Evolutionary conservation across 2,113 vertebrate genomes (phyloP).

Genomic region (Carassius auratus): DNA sequence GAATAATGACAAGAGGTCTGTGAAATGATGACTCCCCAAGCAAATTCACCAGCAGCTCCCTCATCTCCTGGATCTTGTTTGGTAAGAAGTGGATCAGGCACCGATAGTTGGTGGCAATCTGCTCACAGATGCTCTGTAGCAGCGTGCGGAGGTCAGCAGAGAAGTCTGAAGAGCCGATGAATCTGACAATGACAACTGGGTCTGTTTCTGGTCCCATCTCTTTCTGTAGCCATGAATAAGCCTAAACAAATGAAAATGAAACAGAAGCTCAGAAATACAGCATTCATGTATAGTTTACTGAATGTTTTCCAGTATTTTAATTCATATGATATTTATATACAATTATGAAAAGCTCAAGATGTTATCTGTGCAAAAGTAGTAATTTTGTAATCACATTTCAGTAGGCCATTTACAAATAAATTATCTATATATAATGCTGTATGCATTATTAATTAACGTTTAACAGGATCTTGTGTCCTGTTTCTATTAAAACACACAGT

Average conservation of each 20-base stretch:
- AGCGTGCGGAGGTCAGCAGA: conserved; percentile 88
- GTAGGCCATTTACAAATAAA: background rate
- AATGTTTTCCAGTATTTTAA: background rate
- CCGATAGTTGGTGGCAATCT: conserved; percentile 92
- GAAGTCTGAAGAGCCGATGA: conserved; percentile 89
- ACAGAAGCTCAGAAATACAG: conserved; percentile 25
- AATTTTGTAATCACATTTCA: background rate
- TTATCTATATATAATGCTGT: background rate
- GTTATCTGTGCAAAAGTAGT: background rate
- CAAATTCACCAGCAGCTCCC: conserved; percentile 91
- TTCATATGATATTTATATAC: background rate
- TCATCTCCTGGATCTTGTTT: conserved; percentile 95
- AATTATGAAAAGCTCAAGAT: background rate
- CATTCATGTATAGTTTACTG: background rate
- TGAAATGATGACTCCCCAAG: conserved; percentile 92
- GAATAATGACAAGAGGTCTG: conserved; percentile 89
- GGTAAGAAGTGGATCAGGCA: conserved; percentile 94
- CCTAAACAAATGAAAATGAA: conserved; percentile 78
- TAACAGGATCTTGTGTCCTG: conserved; percentile 26
- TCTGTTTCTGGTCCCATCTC: conserved; percentile 94
- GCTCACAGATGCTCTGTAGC: conserved; percentile 95
- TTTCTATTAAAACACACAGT: conserved; percentile 25
- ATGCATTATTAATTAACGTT: background rate
- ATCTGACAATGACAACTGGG: conserved; percentile 92
- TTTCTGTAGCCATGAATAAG: conserved; percentile 92